Conservation (phyloP, 2,797 vertebrate genomes). For the Pseudochromis fuscus region DNA sequence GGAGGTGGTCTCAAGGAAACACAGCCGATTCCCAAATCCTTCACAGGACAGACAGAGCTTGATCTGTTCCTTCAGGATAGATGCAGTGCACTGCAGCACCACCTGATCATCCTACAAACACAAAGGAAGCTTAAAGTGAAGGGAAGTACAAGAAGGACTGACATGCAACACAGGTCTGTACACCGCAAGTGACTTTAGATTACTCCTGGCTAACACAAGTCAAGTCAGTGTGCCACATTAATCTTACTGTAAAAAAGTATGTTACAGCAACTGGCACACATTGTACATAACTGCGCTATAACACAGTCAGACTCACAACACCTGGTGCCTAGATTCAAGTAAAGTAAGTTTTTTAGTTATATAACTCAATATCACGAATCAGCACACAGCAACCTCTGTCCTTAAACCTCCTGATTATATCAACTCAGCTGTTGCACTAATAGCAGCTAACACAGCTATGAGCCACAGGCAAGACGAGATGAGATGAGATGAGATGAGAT, state of each 20-base stretch:
- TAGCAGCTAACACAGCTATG: not conserved
- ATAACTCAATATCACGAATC: not conserved
- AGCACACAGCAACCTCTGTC: not conserved
- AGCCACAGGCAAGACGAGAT: not conserved
- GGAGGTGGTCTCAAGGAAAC: slow-evolving; percentile 93
- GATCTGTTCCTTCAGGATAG: slow-evolving; percentile 93
- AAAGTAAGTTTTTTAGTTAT: not conserved
- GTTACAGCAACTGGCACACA: no score
- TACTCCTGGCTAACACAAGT: not conserved
- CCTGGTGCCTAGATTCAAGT: not conserved
- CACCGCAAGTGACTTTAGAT: not conserved
- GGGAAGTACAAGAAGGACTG: not conserved
- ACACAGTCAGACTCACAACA: not conserved
- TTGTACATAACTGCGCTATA: no score
- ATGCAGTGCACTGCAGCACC: slow-evolving; percentile 92
- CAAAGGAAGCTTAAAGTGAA: slow-evolving; percentile 6
- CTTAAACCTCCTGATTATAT: no score
- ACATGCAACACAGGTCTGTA: not conserved
- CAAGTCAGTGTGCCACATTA: no score
- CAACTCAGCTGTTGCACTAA: not conserved
- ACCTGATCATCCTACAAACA: slow-evolving; percentile 90
- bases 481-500: no score
- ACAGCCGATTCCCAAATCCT: slow-evolving; percentile 94
- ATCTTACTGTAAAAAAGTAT: no score
- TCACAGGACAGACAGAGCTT: slow-evolving; percentile 94